Evolutionary conservation across 2,797 vertebrate genomes (phyloP).

Genomic region (Mallotus villosus): DNA sequence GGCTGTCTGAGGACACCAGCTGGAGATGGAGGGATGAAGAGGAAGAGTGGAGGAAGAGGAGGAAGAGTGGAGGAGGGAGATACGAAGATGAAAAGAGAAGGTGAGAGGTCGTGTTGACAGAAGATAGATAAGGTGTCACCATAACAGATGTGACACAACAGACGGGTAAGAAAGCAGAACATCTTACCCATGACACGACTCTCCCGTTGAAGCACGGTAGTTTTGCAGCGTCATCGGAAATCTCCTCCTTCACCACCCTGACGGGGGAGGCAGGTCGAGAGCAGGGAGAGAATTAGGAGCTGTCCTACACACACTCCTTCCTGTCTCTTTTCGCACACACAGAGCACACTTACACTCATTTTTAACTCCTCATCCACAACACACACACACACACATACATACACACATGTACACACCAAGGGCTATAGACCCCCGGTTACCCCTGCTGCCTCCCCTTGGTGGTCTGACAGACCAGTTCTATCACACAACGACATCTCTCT

Average conservation of each 20-base stretch:
- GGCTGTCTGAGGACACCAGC: conserved; percentile 3
- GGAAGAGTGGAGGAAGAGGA: background rate
- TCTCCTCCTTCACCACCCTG: conserved; percentile 82
- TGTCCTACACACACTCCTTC: background rate
- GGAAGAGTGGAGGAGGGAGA: too few species aligned
- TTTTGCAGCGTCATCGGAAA: conserved; percentile 76
- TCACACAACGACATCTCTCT: conserved; percentile 5
- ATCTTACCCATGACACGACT: conserved; percentile 74
- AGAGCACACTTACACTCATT: background rate
- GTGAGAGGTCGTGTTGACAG: background rate
- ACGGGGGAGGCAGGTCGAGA: background rate
- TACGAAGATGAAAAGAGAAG: background rate
- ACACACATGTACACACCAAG: background rate
- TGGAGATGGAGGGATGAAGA: background rate
- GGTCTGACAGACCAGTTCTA: background rate
- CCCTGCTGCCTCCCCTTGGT: background rate
- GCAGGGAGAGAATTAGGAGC: background rate
- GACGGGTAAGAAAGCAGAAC: background rate
- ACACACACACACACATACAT: background rate
- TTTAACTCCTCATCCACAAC: background rate
- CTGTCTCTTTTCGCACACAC: background rate
- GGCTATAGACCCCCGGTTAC: background rate
- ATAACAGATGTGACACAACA: background rate
- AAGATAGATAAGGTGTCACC: background rate
- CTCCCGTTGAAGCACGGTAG: conserved; percentile 77